Percentiles rank a stretch among this genome's conserved stretches.
Conservation (phyloP, 2,797 vertebrate species). For the Kryptopterus vitreolus region DNA sequence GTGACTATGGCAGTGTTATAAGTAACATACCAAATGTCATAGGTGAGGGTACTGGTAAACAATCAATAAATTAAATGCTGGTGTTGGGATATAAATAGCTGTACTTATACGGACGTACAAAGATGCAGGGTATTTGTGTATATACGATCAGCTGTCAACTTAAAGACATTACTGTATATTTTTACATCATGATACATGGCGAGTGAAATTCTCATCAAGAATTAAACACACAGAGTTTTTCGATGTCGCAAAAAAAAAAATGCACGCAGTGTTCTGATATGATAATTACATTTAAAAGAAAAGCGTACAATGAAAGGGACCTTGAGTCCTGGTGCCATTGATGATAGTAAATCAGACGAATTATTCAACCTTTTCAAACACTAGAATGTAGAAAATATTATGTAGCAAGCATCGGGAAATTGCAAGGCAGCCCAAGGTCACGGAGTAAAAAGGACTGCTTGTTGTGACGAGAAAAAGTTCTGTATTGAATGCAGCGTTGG, state of each 20-base stretch:
- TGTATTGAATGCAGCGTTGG: not conserved
- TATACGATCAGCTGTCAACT: not conserved
- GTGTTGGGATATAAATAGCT: not conserved
- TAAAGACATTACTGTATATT: not conserved
- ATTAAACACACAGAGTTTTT: not conserved
- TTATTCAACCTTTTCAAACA: not conserved
- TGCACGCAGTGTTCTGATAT: not conserved
- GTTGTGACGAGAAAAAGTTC: not conserved
- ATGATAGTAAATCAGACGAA: not conserved
- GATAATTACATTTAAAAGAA: not conserved
- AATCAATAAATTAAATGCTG: too few species aligned
- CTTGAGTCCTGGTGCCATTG: not conserved
- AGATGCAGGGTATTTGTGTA: not conserved
- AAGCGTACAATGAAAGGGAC: not conserved
- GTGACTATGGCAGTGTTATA: not conserved
- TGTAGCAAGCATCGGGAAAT: not conserved
- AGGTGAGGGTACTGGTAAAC: not conserved
- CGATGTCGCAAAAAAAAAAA: not conserved
- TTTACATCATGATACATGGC: not conserved
- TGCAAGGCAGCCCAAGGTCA: not conserved
- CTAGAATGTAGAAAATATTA: not conserved
- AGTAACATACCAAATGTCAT: not conserved
- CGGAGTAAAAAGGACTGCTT: constrained; percentile 5
- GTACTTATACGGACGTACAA: not conserved
- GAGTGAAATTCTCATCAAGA: not conserved